These are phyloP conservation scores for Aeoliscus strigatus DNA, from an alignment of 2,797 vertebrate species.

Conservation along the genomic window DNA sequence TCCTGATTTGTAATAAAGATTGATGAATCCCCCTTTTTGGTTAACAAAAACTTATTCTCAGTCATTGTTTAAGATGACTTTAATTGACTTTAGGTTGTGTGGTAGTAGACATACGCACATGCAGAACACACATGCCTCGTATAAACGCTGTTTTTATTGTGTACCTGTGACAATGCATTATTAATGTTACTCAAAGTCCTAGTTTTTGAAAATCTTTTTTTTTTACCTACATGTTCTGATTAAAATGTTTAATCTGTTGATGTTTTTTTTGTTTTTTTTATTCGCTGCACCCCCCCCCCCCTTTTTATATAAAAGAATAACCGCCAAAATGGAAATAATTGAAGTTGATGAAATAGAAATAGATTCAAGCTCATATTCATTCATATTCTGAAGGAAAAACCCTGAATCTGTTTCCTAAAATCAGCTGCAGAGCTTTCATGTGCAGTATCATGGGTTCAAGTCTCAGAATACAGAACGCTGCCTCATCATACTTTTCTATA, in stretches of 20 bases:
- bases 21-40: constrained; percentile 65
- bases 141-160: constrained; percentile 69
- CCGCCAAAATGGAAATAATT: too few species aligned
- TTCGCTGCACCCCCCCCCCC: too few species aligned
- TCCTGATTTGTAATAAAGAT: constrained; percentile 72
- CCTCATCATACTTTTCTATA: too few species aligned
- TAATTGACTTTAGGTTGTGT: constrained; percentile 53
- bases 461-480: too few species aligned
- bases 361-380: too few species aligned
- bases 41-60: constrained; percentile 65
- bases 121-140: constrained; percentile 30
- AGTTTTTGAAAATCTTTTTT: constrained; percentile 66
- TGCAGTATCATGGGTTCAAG: too few species aligned
- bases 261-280: constrained; percentile 55
- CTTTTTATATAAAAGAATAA: too few species aligned
- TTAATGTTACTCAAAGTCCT: constrained; percentile 75
- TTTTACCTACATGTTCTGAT: constrained; percentile 72
- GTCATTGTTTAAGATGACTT: constrained; percentile 74
- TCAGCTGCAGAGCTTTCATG: too few species aligned
- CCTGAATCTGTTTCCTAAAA: too few species aligned
- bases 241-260: constrained; percentile 75
- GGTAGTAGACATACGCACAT: constrained; percentile 29
- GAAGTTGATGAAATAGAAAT: too few species aligned
- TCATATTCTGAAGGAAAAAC: too few species aligned
- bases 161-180: constrained; percentile 73